A percentile compares a stretch with the other conserved stretches of the same genome.
phyloP scores from a whole-genome alignment of 1,140 invertebrate species.

The Ectropis grisescens region DNA sequence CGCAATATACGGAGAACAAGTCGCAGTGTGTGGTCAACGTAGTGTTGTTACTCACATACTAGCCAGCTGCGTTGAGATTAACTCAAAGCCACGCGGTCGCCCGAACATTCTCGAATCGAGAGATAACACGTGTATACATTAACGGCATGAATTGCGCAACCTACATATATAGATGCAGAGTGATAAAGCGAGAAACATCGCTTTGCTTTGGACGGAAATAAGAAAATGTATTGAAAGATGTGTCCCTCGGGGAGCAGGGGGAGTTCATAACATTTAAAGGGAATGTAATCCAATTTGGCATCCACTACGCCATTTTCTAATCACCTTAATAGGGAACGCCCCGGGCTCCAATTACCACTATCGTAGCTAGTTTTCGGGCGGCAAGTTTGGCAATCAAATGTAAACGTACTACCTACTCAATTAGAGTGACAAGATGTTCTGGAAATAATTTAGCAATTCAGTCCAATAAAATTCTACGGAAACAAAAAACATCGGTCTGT shows the following conservation, averaged over 20 bases:
- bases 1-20: neutral
- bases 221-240: no score
- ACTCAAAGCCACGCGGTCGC: slow-evolving; percentile 33
- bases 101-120: slow-evolving; percentile 45
- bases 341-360: slow-evolving; percentile 19
- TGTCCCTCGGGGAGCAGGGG: slow-evolving; percentile 16
- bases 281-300: slow-evolving; percentile 23
- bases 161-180: slow-evolving; percentile 9
- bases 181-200: slow-evolving; percentile 26
- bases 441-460: no score
- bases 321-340: slow-evolving; percentile 26
- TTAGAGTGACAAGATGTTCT: no score
- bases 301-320: slow-evolving; percentile 21
- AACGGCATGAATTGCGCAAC: slow-evolving; percentile 34
- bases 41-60: slow-evolving; percentile 16
- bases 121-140: slow-evolving; percentile 47
- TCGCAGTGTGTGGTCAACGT: slow-evolving; percentile 3
- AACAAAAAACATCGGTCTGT: no score
- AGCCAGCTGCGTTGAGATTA: no score
- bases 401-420: no score
- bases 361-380: slow-evolving; percentile 14
- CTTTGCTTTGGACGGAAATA: neutral
- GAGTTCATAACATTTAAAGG: slow-evolving; percentile 20
- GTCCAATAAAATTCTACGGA: no score
- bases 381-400: no score